Conservation (phyloP, 2,888 invertebrate species). For the Cephus runcator region DNA sequence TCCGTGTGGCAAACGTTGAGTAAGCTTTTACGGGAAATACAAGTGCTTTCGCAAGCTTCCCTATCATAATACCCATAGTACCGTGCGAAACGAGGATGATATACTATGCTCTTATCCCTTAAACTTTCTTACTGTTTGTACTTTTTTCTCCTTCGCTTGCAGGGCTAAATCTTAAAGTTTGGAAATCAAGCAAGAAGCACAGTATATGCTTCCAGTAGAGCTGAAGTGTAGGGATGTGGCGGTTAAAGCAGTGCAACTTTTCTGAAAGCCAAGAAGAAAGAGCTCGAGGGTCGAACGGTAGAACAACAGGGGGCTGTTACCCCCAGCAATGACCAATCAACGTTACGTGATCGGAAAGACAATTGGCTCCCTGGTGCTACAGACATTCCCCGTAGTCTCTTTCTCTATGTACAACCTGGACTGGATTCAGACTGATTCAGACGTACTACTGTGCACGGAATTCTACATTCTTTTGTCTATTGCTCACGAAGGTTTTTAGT, state of each 20-base stretch:
- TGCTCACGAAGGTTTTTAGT: background rate
- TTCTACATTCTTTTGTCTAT: background rate
- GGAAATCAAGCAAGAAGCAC: background rate
- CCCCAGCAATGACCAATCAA: constrained; percentile 38
- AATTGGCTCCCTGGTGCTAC: constrained; percentile 17
- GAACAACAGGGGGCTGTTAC: constrained; percentile 21
- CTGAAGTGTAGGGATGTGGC: background rate
- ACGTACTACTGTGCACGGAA: constrained; percentile 10
- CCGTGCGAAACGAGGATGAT: background rate
- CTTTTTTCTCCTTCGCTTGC: background rate
- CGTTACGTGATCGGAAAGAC: constrained; percentile 42
- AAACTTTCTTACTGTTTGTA: background rate
- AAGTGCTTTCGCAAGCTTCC: background rate
- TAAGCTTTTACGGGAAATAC: background rate
- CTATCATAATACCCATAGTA: background rate
- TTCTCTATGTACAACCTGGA: constrained; percentile 7
- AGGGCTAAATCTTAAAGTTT: background rate
- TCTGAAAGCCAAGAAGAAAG: background rate
- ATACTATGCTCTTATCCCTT: background rate
- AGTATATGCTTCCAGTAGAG: background rate
- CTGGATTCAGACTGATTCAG: constrained; percentile 17
- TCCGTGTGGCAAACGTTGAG: background rate
- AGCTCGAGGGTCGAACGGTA: background rate
- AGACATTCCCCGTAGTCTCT: constrained; percentile 12
- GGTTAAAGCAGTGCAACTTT: background rate